Base-by-base conservation (phyloP, 30 jellyfish, hydroid and myxozoan genomes). In the Aurelia aurita complex sp. Pacific region DNA sequence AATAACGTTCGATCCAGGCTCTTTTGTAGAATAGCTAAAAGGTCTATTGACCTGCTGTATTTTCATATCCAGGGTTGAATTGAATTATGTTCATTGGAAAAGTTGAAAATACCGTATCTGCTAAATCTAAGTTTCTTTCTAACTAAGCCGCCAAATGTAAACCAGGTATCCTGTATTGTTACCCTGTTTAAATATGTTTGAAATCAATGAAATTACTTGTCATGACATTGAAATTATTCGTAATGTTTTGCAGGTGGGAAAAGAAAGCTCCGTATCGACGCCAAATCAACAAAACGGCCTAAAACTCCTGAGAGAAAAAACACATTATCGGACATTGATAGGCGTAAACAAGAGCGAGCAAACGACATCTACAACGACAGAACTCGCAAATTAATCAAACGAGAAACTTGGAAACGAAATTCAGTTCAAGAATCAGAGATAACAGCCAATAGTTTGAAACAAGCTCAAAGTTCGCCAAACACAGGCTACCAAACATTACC, bases 201-300 rank as follows among this genome's bases (percentile, higher is more conserved):
- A 0, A 23, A 23, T 23, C 0, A 23, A 23, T 0, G 29, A 23
- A 23, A 23, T 23, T 23, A 23, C 29, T 23, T 23, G 29, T 0
- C 29, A 23, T 23, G 29, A 23, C 29, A 23, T 23, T 23, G 0
- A 23, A 0, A 23, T 23, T 23, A 23, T 23, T 23, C 29, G 29
- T 23, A 23, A 40, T 40, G 4, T 40, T 40, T 2, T 40, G 52
- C 8, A 40, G 52, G 74, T 13, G 19, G 38, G 10, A 16, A 67
- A 35, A 73, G 57, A 35, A 83, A 83, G 62, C 75, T 83, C 5
- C 73, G 46, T 23, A 83, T 83, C 52, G 87, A 83, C 36, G 87
- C 92, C 12, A 83, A 83, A 64, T 83, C 92, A 16, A 70, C 78
- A 60, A 73, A 72, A 73, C 71, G 92, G 17, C 67, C 33, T 10